A percentile compares a stretch with the other conserved stretches of the same genome.
phyloP scores from a whole-genome alignment of 2,888 invertebrate genomes.

The Reticulitermes lucifugus region DNA sequence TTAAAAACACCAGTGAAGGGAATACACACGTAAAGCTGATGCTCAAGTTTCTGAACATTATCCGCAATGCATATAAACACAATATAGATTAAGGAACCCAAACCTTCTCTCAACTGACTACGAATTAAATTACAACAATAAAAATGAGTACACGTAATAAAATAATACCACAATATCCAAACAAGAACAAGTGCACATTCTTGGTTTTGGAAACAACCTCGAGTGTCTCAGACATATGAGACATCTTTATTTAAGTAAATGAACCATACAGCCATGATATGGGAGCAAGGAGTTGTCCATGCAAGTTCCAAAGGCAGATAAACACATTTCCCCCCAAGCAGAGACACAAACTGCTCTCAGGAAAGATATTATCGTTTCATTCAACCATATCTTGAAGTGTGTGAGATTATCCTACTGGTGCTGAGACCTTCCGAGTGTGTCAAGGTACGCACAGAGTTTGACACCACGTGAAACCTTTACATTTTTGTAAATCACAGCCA shows the following conservation, averaged over 20 bases:
- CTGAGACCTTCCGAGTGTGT: not conserved
- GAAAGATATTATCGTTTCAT: no score
- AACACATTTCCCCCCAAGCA: no score
- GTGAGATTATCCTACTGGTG: not conserved
- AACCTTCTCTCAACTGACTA: slow-evolving; percentile 21
- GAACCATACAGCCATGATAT: slow-evolving; percentile 10
- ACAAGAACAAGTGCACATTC: not conserved
- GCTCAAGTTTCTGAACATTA: not conserved
- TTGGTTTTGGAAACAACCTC: not conserved
- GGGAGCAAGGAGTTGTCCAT: not conserved
- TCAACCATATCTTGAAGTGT: not conserved
- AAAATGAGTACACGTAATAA: slow-evolving; percentile 10
- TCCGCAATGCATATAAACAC: slow-evolving; percentile 8
- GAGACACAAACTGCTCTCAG: no score
- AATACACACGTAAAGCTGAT: not conserved
- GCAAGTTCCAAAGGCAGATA: no score
- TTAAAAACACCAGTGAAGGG: not conserved
- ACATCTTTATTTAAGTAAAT: not conserved
- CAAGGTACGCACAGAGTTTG: no score
- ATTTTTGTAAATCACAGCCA: no score
- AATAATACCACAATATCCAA: slow-evolving; percentile 30
- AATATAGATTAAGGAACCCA: slow-evolving; percentile 23
- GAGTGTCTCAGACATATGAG: not conserved
- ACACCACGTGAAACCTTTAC: no score
- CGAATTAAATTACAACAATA: slow-evolving; percentile 25